Base-by-base conservation (phyloP, 2,113 vertebrate genomes). In the Myrmecophaga tridactyla region DNA sequence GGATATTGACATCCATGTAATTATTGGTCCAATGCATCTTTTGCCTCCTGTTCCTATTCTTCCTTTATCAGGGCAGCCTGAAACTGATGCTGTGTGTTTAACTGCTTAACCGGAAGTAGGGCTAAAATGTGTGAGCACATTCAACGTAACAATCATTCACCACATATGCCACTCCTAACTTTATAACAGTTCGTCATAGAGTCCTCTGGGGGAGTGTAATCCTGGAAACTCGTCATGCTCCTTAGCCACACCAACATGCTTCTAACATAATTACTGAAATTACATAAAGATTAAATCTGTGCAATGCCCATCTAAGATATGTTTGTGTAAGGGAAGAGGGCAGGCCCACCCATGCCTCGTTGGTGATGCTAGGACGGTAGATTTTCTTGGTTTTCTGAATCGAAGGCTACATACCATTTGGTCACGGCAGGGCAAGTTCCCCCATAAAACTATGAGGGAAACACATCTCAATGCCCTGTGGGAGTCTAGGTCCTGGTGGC, bases 251-350 rank as follows among this genome's bases (percentile, higher is more conserved):
- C 23, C 51, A 23, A 3, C 25, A 18, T 23, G 0, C 36, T 29
- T 9, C 8, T 2, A 51, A 4, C 10, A 2, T 29, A 78, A 41
- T 76, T n/a, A 9, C 76, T 58, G 53, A 39, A 48, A 14, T 11
- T 15, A 83, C 77, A 4, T 18, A 41, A 39, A 27, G n/a, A 39
- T 14, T 7, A 7, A 76, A n/a, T 58, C 31, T 63, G 34, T 39
- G 21, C 4, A 27, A 1, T 0, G 4, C 13, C 17, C 9, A n/a
- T 20, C 2, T 39, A 21, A 31, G 5, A 29, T 41, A 3, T 41
- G 3, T 60, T 29, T 62, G 81, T 20, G 29, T 29, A 56, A 65
- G 21, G 31, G 58, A 18, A 46, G 48, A 39, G 10, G 20, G 36
- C 6, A 12, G 2, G 67, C 48, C 41, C 23, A 43, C 43, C 21